Base-by-base conservation (phyloP, 2,113 vertebrate species). In the Pteruthius melanotis region DNA sequence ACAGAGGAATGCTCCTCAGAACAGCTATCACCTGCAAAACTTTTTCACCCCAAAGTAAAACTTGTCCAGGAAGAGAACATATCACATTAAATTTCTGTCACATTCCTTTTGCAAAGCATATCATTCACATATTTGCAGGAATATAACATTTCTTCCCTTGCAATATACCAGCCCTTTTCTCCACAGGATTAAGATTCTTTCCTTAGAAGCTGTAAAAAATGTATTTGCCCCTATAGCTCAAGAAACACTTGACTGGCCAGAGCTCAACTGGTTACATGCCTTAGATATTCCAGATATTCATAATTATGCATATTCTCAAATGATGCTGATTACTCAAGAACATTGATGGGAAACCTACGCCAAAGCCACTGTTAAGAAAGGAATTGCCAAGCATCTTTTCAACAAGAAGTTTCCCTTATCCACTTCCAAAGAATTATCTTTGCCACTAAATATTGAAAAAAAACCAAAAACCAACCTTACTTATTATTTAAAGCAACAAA, bases 331-430 rank as follows among this genome's bases (percentile, higher is more conserved):
- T 35, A 56, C 13, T 71, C 70, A 60, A 1, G 0, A 69, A 44
- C 28, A 20, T 2, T 10, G 45, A 87, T 3, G 4, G 3, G 52
- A 23, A n/a, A 39, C 3, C 50, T 30, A n/a, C 0, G 0, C 54
- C 8, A 2, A 69, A 84, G 60, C 18, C 74, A 68, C 5, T 27
- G 44, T 59, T 30, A 74, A 57, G 70, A 80, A 74, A 77, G 7
- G 0, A 92, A 85, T 2, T 39, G 13, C 21, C 60, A 85, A 92
- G 15, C 14, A 60, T 33, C 18, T 63, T 57, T 61, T 45, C 64
- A 77, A 74, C 6, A 66, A 52, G 33, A 63, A 52, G 8, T 69
- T 89, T 77, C 45, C 26, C 45, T 28, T 44, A 70, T 9, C 8
- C 18, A 42, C 17, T 77, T 82, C 33, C 26, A 82, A 49, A n/a